Percentiles rank a stretch among this genome's conserved stretches.
These are phyloP conservation scores for Arctopsyche grandis DNA, from an alignment of 1,140 invertebrate genomes.

Conservation along the genomic window DNA sequence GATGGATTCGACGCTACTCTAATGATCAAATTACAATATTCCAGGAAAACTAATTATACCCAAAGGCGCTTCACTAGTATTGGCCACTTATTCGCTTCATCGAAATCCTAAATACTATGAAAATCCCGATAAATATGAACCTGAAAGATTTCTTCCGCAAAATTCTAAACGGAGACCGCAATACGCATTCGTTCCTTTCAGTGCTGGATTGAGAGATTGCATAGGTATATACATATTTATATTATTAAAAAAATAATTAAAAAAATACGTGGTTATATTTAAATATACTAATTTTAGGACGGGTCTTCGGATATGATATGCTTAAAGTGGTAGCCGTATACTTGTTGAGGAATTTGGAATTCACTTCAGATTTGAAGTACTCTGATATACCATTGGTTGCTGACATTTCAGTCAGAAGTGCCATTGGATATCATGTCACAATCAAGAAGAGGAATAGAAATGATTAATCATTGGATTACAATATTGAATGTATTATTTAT, in stretches of 20 bases:
- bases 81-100: background rate
- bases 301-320: background rate
- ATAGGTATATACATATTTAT: constrained; percentile 20
- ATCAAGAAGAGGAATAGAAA: constrained; percentile 14
- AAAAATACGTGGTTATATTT: background rate
- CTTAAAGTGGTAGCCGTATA: background rate
- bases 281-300: background rate
- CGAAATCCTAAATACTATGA: constrained; percentile 17
- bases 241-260: background rate
- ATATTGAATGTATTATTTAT: too few relatives aligned
- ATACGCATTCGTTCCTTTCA: constrained; percentile 23
- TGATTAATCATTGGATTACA: too few relatives aligned
- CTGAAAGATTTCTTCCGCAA: constrained; percentile 22
- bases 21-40: background rate
- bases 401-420: constrained; percentile 4
- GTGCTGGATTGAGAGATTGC: constrained; percentile 1
- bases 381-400: background rate
- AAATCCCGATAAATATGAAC: background rate
- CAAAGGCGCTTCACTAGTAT: background rate
- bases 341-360: constrained; percentile 7
- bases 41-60: constrained; percentile 11
- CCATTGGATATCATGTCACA: background rate
- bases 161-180: background rate
- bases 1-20: too few relatives aligned
- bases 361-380: constrained; percentile 4